A percentile compares a stretch with the other conserved stretches of the same genome.
These are phyloP conservation scores for Meiosimyza decipiens DNA, from an alignment of 2,888 invertebrate species.

Conservation along the genomic window DNA sequence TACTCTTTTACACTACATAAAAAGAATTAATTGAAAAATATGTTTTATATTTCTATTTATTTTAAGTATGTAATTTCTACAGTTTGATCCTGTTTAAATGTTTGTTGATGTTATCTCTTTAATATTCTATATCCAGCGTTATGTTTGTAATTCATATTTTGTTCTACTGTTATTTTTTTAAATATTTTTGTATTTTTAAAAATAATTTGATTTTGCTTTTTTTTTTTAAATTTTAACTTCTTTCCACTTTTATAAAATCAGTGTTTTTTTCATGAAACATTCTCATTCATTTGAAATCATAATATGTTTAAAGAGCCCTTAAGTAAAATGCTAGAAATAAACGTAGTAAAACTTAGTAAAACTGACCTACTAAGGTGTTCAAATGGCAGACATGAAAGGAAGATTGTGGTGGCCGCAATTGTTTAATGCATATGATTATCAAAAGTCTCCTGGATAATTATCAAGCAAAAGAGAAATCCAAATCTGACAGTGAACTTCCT, in stretches of 20 bases:
- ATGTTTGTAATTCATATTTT: neutral
- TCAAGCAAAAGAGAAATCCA: too few species aligned
- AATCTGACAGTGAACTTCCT: too few species aligned
- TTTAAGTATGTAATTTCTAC: constrained; percentile 1
- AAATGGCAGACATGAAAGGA: too few species aligned
- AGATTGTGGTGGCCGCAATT: too few species aligned
- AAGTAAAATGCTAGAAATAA: too few species aligned
- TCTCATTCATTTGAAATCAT: too few species aligned
- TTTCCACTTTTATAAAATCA: neutral
- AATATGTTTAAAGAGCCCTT: too few species aligned
- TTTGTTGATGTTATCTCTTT: neutral
- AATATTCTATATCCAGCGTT: constrained; percentile 26
- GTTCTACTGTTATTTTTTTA: neutral
- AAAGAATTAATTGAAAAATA: constrained; percentile 25
- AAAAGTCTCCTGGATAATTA: too few species aligned
- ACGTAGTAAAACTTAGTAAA: too few species aligned
- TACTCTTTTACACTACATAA: neutral
- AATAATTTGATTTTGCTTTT: neutral
- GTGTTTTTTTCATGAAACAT: too few species aligned
- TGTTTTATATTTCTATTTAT: neutral
- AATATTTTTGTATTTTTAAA: neutral
- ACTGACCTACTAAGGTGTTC: too few species aligned
- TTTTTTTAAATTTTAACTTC: neutral
- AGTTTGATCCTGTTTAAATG: constrained; percentile 18
- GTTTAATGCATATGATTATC: too few species aligned